Percentiles rank a stretch among this genome's conserved stretches.
These are phyloP conservation scores for Pogoniulus pusillus DNA, from an alignment of 2,797 vertebrate genomes.

Conservation along the genomic window DNA sequence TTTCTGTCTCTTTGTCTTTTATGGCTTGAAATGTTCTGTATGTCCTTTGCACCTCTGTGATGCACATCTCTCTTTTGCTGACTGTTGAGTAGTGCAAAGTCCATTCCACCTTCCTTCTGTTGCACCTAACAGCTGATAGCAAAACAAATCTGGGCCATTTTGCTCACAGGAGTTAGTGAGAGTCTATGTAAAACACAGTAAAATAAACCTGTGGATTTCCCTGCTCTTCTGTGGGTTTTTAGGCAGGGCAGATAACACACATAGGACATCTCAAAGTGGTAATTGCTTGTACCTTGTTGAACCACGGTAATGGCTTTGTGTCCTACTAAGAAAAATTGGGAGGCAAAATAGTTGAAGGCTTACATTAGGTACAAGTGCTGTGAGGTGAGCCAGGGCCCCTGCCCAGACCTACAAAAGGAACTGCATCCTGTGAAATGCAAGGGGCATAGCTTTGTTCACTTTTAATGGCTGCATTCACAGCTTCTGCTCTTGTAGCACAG, in stretches of 20 bases:
- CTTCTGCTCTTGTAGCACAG: not conserved
- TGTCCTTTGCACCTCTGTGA: not conserved
- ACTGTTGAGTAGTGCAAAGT: not conserved
- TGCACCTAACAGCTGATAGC: not conserved
- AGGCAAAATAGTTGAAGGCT: not conserved
- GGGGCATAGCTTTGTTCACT: not conserved
- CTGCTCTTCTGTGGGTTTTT: not conserved
- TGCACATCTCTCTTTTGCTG: not conserved
- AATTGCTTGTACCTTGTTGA: not conserved
- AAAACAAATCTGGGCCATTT: not conserved
- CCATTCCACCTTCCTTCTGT: not conserved
- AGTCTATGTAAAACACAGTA: not conserved
- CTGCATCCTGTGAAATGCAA: not conserved
- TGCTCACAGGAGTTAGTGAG: not conserved
- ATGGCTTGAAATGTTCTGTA: not conserved
- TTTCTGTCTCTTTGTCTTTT: not conserved
- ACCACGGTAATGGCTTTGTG: not conserved
- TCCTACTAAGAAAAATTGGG: not conserved
- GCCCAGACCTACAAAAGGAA: not conserved
- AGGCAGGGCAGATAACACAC: not conserved
- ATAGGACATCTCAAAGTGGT: not conserved
- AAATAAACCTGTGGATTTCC: not conserved
- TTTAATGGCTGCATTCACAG: constrained; percentile 13
- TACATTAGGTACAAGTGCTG: not conserved
- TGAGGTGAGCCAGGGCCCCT: not conserved